phyloP scores from a whole-genome alignment of 2,888 invertebrate genomes.

The Eurytoma californica region DNA sequence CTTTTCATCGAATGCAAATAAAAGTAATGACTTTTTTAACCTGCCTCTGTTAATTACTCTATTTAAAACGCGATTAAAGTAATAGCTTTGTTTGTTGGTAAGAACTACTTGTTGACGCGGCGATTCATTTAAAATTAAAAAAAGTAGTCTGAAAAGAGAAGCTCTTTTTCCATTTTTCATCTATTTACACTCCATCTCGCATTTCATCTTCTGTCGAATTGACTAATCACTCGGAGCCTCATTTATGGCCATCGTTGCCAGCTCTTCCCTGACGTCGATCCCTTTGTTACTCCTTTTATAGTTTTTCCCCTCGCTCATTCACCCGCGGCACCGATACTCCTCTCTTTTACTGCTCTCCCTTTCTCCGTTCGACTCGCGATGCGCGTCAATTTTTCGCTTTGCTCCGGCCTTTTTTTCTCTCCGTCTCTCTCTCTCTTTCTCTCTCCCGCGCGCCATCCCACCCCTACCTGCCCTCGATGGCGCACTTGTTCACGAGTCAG shows the following conservation, averaged over 20 bases:
- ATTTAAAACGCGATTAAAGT: too few relatives aligned
- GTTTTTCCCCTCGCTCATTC: neutral
- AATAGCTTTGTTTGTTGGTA: too few relatives aligned
- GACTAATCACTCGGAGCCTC: neutral
- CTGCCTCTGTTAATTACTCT: too few relatives aligned
- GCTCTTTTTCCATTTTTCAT: neutral
- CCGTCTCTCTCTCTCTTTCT: neutral
- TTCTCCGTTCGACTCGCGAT: neutral
- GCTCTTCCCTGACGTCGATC: neutral
- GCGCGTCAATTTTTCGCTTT: slow-evolving; percentile 4
- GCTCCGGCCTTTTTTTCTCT: neutral
- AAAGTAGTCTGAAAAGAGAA: too few relatives aligned
- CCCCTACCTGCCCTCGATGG: slow-evolving; percentile 5
- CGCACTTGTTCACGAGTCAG: slow-evolving; percentile 36
- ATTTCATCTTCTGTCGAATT: neutral
- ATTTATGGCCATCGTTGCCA: neutral
- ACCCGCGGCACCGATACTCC: neutral
- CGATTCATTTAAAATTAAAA: too few relatives aligned
- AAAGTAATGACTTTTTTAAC: too few relatives aligned
- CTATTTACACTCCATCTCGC: neutral
- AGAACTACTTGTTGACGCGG: too few relatives aligned
- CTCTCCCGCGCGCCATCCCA: neutral
- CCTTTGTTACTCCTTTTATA: neutral
- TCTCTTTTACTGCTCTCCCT: neutral
- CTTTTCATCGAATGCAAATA: too few relatives aligned